Evolutionary conservation across 1,140 invertebrate species (phyloP), one percentile per base, ranked within the genome.

Genomic region (Batillaria attramentaria): DNA sequence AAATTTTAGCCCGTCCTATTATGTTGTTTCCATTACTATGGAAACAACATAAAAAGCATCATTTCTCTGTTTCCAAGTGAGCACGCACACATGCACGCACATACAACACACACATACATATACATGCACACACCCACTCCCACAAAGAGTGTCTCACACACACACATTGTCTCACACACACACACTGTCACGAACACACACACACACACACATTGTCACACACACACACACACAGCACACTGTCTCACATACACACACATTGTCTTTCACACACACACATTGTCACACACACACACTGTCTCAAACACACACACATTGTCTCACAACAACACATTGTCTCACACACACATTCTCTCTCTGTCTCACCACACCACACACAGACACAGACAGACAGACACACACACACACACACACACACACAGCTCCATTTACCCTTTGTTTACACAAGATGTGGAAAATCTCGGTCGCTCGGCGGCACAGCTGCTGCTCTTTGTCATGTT

Each of bases 371-470:
- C 62, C 5, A 42, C 62, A 66, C 62, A 35, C 62, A 66, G 31
- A 35, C 62, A 66, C 62, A 66, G 6, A 10, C 5, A 10, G 31
- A 66, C 33, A 66, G 31, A 10, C 10, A 66, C 28, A 4, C 62
- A 66, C 62, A 66, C 62, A 66, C 62, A 66, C 31, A 70, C 41
- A 3, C 68, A 70, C 33, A 42, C 68, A 42, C 2, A 42, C 35
- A 10, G 39, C 31, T 65, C 28, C 18, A 72, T 50, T 24, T 0
- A 75, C 72, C 73, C 73, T 75, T 28, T 75, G 73, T 75, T 75
- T 75, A 24, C 73, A 75, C 57, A 75, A n/a, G 0, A 28, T 6
- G 35, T 75, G 54, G 41, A 42, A 75, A 50, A 75, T n/a, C 54
- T 62, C 54, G 0, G 37, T 65, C 10, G 73, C 73, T 3, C 73